Conservation (phyloP, 1,140 invertebrate species). For the Papilio dardanus region DNA sequence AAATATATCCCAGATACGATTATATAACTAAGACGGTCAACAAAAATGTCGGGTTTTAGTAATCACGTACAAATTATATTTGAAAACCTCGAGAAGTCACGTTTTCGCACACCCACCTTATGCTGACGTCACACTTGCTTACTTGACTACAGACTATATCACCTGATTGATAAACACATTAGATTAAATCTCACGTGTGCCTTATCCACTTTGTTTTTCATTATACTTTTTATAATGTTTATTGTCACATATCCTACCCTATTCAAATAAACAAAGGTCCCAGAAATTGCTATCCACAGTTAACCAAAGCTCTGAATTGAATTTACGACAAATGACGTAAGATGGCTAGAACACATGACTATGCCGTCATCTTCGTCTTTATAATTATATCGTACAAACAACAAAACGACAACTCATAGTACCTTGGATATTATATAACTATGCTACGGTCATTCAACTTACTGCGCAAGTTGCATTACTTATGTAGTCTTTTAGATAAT, state of each 20-base stretch:
- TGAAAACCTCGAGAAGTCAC: conserved; percentile 27
- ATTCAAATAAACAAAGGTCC: not conserved
- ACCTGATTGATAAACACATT: conserved; percentile 23
- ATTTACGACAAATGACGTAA: not conserved
- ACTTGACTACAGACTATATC: conserved; percentile 15
- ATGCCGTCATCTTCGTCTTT: not conserved
- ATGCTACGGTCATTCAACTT: not conserved
- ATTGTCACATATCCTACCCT: not conserved
- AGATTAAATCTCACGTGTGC: conserved; percentile 12
- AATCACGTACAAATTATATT: conserved; percentile 26
- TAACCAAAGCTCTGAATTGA: not conserved
- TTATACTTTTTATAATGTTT: not conserved
- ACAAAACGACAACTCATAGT: not conserved
- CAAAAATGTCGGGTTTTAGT: conserved; percentile 14
- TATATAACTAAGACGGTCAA: conserved; percentile 33
- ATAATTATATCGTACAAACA: not conserved
- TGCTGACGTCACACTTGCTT: conserved; percentile 29
- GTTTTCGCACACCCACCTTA: conserved; percentile 32
- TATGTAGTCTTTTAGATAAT: not conserved
- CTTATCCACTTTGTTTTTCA: not conserved
- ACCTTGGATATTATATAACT: not conserved
- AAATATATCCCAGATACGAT: conserved; percentile 1
- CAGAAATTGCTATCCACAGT: not conserved
- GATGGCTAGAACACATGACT: not conserved
- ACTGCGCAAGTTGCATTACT: not conserved